Conservation (phyloP, 2,113 vertebrate genomes). For the Lonchura striata region DNA sequence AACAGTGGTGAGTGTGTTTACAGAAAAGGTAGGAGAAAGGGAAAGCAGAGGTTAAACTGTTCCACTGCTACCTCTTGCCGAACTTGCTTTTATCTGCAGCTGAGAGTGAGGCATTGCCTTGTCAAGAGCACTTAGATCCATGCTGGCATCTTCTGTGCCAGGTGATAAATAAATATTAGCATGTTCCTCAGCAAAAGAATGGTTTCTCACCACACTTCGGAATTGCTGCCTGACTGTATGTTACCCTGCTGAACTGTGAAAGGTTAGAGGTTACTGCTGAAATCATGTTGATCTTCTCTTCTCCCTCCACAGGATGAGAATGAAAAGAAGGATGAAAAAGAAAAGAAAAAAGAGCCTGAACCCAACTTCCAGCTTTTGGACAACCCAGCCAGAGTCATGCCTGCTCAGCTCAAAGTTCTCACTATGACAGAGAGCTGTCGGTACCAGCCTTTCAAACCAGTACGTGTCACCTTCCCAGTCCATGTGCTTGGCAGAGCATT, state of each 20-base stretch:
- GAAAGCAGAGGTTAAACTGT: not conserved
- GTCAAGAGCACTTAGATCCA: not conserved
- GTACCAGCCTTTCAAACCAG: slow-evolving; percentile 98
- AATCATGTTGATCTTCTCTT: not conserved
- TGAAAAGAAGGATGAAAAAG: slow-evolving; percentile 91
- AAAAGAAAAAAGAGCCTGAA: slow-evolving; percentile 97
- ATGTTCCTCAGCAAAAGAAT: not conserved
- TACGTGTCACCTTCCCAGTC: slow-evolving; percentile 52
- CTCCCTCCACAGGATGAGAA: slow-evolving; percentile 73
- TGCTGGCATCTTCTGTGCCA: not conserved
- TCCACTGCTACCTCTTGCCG: not conserved
- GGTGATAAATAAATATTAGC: not conserved
- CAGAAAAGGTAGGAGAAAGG: not conserved
- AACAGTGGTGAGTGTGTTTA: not conserved
- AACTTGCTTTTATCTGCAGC: not conserved
- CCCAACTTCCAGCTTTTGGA: slow-evolving; percentile 94
- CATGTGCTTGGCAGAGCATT: fast-evolving
- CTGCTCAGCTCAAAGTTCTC: slow-evolving; percentile 96
- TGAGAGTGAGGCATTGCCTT: not conserved
- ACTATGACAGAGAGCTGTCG: slow-evolving; percentile 92
- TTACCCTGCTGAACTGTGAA: not conserved
- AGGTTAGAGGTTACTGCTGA: not conserved
- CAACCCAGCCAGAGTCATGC: slow-evolving; percentile 96
- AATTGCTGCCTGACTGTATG: not conserved
- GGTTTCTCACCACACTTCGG: not conserved